These are phyloP conservation scores for Silurus aristotelis DNA, from an alignment of 2,797 vertebrate species.

Conservation along the genomic window DNA sequence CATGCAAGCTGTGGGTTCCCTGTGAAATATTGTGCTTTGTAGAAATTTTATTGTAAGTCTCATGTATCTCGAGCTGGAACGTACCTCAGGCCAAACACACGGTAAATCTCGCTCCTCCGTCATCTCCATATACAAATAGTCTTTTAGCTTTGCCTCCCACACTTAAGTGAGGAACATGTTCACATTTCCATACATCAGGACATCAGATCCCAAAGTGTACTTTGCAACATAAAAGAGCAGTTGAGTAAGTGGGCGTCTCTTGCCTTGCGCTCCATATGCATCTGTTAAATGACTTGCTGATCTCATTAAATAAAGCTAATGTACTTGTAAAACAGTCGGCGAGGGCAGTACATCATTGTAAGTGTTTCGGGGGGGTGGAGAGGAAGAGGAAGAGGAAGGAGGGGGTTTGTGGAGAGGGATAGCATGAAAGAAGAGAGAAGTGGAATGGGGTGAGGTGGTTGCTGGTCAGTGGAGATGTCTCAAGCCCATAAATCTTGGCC, in stretches of 20 bases:
- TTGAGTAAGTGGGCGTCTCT: conserved; percentile 60
- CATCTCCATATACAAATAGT: conserved; percentile 51
- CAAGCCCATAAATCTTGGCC: conserved; percentile 95
- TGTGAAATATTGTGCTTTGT: conserved; percentile 27
- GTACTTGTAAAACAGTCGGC: conserved; percentile 99
- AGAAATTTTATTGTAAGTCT: conserved; percentile 27
- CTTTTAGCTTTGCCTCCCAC: conserved; percentile 42
- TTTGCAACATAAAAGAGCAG: conserved; percentile 49
- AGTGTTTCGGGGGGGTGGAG: conserved; percentile 82
- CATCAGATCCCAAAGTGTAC: conserved; percentile 57
- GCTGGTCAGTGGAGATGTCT: conserved; percentile 97
- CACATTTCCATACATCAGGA: conserved; percentile 55
- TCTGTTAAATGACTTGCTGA: conserved; percentile 92
- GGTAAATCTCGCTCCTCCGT: conserved; percentile 46
- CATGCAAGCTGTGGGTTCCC: neutral
- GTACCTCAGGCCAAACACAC: conserved; percentile 50
- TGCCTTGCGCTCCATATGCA: conserved; percentile 83
- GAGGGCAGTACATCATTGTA: conserved; percentile 95
- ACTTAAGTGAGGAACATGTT: conserved; percentile 48
- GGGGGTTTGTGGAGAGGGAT: conserved; percentile 31
- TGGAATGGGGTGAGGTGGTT: conserved; percentile 84
- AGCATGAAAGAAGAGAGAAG: conserved; percentile 44
- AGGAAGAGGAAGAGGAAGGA: conserved; percentile 54
- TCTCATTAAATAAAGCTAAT: conserved; percentile 99
- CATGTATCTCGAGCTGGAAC: conserved; percentile 39